Base-by-base conservation (phyloP, 1,140 invertebrate species). In the Zaprionus davidi region DNA sequence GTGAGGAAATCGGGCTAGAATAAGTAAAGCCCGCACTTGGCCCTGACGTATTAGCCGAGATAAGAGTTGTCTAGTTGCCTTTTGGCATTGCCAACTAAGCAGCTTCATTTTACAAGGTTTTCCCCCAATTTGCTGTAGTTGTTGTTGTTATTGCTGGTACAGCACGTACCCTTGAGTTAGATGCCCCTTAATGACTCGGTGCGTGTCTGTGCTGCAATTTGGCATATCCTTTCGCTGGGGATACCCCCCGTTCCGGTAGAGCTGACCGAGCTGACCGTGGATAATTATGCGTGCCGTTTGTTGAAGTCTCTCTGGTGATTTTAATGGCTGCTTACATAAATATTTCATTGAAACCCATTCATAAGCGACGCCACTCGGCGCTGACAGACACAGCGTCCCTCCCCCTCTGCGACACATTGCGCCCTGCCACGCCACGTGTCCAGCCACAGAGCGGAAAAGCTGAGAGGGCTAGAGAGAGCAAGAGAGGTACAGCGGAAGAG, bases 331-430 rank as follows among this genome's bases (percentile, higher is more conserved):
- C 71, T 88, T 88, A 88, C 76, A 85, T 88, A 88, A 88, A 88
- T 88, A 90, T 90, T 84, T 85, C 64, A 90, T 82, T 76, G 79
- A 84, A 87, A 79, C 72, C 73, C 85, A 88, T 90, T 88, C 85
- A 88, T 90, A 85, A 88, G 58, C 81, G 55, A 73, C 75, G 57
- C 58, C 38, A 36, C 59, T 67, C 72, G 78, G 65, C 55, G 84
- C 71, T 75, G 84, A 80, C 84, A 88, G 74, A 49, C 66, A 34
- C 65, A 69, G 70, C 51, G 7, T 31, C 78, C 78, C 51, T 12
- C 24, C 12, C 24, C 4, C 24, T 26, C 13, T 31, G 53, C 76
- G 28, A 6, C 28, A 7, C 28, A 31, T 31, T 31, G 28, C 51
- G 64, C 46, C 70, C 51, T 74, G 7, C 38, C 59, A 38, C 46